Base-by-base conservation (phyloP, 2,888 invertebrate species). In the Leucozona laternaria region DNA sequence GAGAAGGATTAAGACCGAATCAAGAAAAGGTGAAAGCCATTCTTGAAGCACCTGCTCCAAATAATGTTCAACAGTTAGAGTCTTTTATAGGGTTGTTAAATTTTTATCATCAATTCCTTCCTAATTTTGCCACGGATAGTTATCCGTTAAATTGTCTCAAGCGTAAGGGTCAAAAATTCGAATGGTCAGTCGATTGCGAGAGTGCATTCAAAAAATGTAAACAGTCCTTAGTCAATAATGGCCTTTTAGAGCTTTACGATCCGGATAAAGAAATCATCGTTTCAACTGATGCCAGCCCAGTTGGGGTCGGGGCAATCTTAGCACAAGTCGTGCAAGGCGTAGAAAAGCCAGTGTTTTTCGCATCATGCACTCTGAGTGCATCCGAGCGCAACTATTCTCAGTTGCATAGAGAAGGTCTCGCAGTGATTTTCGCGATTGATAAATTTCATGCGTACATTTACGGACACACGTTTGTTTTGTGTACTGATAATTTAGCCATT, bases 331-430 rank as follows among this genome's bases (percentile, higher is more conserved):
- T 5, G 43, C n/a, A n/a, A n/a, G n/a, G n/a, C n/a, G 34, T 50
- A 2, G 34, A 66, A 50, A 66, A 66, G 50, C 50, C 50, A 50
- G 68, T 53, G 2, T 53, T 68, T 40, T 68, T 45, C 5, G 53
- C 53, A 6, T 53, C 53, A 15, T 53, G 25, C 15, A 53, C 53
- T 0, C 2, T 53, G 6, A 53, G 7, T 22, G 34, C 50, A 45
- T 71, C 57, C 3, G 43, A 57, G 45, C 71, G 58, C 4, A 57
- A 71, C 17, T 57, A 57, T 37, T 71, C 71, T 37, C 57, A 71
- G 17, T 13, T 58, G 43, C 43, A 43, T 43, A 43, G 43, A 43
- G 43, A n/a, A 43, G 43, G n/a, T 43, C 43, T 43, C 20, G 58
- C 48, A 48, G 45, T 48, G 0, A 48, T 48, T 48, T 48, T 48